Conservation (phyloP, 2,113 vertebrate genomes). For the Oncorhynchus tshawytscha region DNA sequence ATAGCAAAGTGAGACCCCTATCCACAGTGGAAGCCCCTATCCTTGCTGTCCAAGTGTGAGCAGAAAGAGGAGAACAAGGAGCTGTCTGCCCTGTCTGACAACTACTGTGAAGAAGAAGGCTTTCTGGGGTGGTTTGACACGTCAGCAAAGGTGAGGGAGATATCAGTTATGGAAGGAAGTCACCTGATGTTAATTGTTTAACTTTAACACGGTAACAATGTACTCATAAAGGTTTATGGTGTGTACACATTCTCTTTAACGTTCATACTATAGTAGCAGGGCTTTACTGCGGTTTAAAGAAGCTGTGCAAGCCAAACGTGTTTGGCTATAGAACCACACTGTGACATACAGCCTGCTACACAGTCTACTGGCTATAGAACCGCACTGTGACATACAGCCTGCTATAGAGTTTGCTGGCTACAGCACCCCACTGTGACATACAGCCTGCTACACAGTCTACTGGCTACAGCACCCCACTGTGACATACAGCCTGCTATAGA, state of each 20-base stretch:
- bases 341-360: no score
- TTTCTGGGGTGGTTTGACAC: slow-evolving; percentile 87
- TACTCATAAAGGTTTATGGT: slow-evolving; percentile 22
- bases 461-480: no score
- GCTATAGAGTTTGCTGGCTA: no score
- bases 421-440: no score
- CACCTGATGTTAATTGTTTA: neutral
- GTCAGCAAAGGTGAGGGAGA: slow-evolving; percentile 80
- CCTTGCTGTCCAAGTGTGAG: slow-evolving; percentile 85
- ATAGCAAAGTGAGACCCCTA: slow-evolving; percentile 72
- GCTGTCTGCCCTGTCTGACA: slow-evolving; percentile 69
- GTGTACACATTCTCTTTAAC: neutral
- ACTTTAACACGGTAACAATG: slow-evolving; percentile 14
- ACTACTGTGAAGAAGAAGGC: slow-evolving; percentile 82
- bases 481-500: no score
- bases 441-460: no score
- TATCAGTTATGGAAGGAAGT: no score
- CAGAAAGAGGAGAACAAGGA: slow-evolving; percentile 66
- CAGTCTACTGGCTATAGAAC: no score
- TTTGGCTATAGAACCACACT: no score
- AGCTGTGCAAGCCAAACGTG: neutral
- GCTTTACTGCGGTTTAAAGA: neutral
- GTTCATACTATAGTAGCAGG: neutral
- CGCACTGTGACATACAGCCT: no score
- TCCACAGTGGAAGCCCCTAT: slow-evolving; percentile 66